phyloP scores from a whole-genome alignment of 2,888 invertebrate species.

The Coenonympha arcania region DNA sequence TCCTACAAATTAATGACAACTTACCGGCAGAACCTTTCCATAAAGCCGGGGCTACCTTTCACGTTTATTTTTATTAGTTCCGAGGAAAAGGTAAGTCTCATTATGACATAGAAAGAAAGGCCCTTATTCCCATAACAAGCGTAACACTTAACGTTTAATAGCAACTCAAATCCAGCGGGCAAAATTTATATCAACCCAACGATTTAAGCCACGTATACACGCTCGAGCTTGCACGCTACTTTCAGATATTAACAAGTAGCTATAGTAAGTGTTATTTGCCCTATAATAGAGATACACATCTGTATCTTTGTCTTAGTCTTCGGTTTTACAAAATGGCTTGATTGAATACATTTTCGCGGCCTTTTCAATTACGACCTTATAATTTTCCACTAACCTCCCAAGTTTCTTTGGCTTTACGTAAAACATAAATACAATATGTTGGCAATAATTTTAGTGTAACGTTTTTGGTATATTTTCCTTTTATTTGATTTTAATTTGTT shows the following conservation, averaged over 20 bases:
- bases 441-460: no score
- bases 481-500: no score
- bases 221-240: not conserved
- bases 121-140: constrained; percentile 26
- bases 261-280: no score
- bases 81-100: constrained; percentile 31
- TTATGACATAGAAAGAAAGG: constrained; percentile 39
- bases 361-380: no score
- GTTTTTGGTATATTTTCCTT: no score
- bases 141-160: constrained; percentile 25
- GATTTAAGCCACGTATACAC: constrained; percentile 23
- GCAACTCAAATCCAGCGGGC: constrained; percentile 32
- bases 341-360: no score
- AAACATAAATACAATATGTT: no score
- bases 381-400: no score
- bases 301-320: no score
- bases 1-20: constrained; percentile 34
- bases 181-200: constrained; percentile 35
- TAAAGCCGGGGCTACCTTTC: constrained; percentile 32
- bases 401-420: no score
- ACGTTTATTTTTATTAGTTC: constrained; percentile 40
- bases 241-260: not conserved
- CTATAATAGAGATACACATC: no score
- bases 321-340: no score
- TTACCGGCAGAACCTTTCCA: constrained; percentile 28